Conservation (phyloP, 2,113 vertebrate species). For the Oxyura jamaicensis region DNA sequence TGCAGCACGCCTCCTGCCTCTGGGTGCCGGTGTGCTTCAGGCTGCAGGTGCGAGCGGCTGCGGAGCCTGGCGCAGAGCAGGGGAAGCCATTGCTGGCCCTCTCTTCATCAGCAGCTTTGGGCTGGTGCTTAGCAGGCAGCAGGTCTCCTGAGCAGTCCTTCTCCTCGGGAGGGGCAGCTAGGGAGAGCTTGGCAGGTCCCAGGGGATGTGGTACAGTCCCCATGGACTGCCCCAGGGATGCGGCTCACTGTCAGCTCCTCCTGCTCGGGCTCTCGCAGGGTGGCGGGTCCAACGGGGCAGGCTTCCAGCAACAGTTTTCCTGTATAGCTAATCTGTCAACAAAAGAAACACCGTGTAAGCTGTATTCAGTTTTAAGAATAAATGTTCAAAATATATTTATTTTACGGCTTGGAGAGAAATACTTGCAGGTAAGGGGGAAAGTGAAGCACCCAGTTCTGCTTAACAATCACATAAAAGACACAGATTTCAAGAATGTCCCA, state of each 20-base stretch:
- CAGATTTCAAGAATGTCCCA: background rate
- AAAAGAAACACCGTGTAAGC: conserved; percentile 63
- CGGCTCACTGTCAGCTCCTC: background rate
- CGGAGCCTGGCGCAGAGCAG: background rate
- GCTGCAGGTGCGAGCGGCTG: conserved; percentile 21
- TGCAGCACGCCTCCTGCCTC: background rate
- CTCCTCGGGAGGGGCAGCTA: conserved; percentile 76
- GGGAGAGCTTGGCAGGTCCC: conserved; percentile 84
- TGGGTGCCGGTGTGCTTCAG: background rate
- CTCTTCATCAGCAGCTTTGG: background rate
- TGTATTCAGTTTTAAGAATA: background rate
- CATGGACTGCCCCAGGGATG: conserved; percentile 70
- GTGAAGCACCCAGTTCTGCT: background rate
- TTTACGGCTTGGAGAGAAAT: background rate
- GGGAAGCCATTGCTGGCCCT: conserved; percentile 73
- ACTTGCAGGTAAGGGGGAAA: background rate
- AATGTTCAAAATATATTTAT: background rate
- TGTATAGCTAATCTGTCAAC: conserved; percentile 54
- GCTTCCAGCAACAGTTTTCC: background rate
- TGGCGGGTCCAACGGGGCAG: background rate
- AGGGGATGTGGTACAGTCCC: conserved; percentile 90
- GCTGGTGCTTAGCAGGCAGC: conserved; percentile 73
- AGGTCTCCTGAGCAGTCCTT: conserved; percentile 75
- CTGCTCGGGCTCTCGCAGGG: background rate
- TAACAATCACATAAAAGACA: background rate